Evolutionary conservation across 1,140 invertebrate genomes (phyloP), one percentile per base, ranked within the genome.

Genomic region (Panagrolaimus sp.): DNA sequence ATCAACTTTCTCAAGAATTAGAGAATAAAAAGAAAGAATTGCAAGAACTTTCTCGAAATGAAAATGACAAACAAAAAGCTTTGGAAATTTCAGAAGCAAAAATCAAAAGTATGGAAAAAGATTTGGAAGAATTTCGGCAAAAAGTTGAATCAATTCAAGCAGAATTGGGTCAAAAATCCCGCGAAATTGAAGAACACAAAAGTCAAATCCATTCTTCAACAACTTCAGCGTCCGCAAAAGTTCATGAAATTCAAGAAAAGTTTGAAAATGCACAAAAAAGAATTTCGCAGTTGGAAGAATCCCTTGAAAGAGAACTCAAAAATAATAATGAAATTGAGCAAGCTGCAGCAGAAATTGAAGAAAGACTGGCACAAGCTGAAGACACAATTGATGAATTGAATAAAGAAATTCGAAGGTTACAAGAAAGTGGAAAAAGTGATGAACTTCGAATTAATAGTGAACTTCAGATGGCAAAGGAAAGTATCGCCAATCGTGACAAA

Each of bases 311-410:
- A 0, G 52, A 12, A 26, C 15, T 12, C 14, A 5, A 28, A 24
- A 58, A 58, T 17, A 26, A 10, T 28, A 58, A 21, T n/a, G 52
- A 58, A 26, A n/a, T 58, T 28, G 52, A 58, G 8, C 21, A 26
- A 8, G 21, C 14, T 1, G 52, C 52, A 0, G 28, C 21, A 12
- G 52, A 58, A n/a, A 8, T 58, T 21, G 52, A 58, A 58, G 52
- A 58, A 17, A 58, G 28, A 28, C 17, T 58, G 21, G 52, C 52
- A 8, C 52, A 58, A 14, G 52, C 52, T 21, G 52, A 58, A 58
- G 52, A 58, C 5, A 21, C 21, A 8, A 8, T 58, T 21, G 52
- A 58, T 26, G 28, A 58, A 28, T 21, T 58, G 17, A 26, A 21
- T 21, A 28, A 58, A 12, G 52, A 58, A 21, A 12, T 58, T 28